Conservation (phyloP, 2,113 vertebrate species). For the Alouatta palliata region DNA sequence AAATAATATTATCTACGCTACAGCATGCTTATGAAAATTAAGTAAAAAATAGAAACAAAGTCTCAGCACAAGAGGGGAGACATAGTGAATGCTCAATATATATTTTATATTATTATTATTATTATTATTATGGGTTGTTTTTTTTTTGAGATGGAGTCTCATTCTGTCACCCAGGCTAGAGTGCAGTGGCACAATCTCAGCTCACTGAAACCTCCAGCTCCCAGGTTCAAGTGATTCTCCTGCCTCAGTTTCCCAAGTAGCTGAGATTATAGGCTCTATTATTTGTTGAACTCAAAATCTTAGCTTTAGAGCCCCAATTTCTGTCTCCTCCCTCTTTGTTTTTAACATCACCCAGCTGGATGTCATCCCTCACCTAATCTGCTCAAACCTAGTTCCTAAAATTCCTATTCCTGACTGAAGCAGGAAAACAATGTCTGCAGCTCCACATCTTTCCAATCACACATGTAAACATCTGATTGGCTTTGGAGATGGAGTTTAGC, state of each 20-base stretch:
- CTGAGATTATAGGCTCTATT: too few relatives aligned
- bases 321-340: neutral
- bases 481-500: neutral
- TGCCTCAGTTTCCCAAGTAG: too few relatives aligned
- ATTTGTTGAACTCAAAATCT: neutral
- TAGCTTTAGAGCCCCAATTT: neutral
- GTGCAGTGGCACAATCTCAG: too few relatives aligned
- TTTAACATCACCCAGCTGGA: neutral
- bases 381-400: neutral
- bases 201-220: too few relatives aligned
- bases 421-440: neutral
- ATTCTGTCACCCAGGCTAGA: too few relatives aligned
- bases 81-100: neutral
- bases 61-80: neutral
- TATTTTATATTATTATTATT: too few relatives aligned
- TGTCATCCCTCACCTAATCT: neutral
- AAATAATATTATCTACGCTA: neutral
- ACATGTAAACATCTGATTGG: neutral
- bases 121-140: neutral
- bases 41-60: neutral
- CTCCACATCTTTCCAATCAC: neutral
- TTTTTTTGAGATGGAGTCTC: too few relatives aligned
- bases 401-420: neutral
- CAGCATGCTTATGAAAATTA: neutral
- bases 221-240: too few relatives aligned